These are phyloP conservation scores for Pterocles burchelli DNA, from an alignment of 2,113 vertebrate genomes.

Conservation along the genomic window DNA sequence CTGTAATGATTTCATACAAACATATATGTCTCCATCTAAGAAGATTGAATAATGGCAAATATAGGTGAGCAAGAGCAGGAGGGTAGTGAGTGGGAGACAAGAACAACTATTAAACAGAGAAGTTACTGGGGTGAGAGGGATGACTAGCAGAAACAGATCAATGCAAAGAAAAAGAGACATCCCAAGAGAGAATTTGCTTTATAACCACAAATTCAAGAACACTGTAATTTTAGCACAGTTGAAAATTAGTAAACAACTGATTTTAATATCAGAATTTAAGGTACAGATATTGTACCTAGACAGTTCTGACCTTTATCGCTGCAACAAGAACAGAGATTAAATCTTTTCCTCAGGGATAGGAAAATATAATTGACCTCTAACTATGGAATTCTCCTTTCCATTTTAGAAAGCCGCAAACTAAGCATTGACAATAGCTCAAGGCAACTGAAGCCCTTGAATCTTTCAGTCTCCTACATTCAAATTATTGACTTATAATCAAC, in stretches of 20 bases:
- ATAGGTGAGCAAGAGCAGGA: background rate
- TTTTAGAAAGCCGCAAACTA: slow-evolving; percentile 47
- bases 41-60: background rate
- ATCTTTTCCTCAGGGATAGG: slow-evolving; percentile 36
- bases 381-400: background rate
- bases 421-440: slow-evolving; percentile 62
- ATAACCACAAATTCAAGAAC: background rate
- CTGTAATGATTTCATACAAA: background rate
- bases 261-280: background rate
- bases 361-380: slow-evolving; percentile 56
- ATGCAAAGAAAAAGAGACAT: fast-evolving
- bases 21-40: background rate
- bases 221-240: background rate
- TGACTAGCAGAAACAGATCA: background rate
- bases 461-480: slow-evolving; percentile 14
- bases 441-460: slow-evolving; percentile 35
- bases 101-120: background rate
- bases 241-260: background rate
- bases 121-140: background rate
- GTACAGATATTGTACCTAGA: background rate
- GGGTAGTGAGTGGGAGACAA: background rate
- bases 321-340: background rate
- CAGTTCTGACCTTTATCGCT: background rate
- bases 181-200: background rate
- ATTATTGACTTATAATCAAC: background rate